Evolutionary conservation across 2,113 vertebrate species (phyloP), one percentile per base, ranked within the genome.

Genomic region (Nestor notabilis): DNA sequence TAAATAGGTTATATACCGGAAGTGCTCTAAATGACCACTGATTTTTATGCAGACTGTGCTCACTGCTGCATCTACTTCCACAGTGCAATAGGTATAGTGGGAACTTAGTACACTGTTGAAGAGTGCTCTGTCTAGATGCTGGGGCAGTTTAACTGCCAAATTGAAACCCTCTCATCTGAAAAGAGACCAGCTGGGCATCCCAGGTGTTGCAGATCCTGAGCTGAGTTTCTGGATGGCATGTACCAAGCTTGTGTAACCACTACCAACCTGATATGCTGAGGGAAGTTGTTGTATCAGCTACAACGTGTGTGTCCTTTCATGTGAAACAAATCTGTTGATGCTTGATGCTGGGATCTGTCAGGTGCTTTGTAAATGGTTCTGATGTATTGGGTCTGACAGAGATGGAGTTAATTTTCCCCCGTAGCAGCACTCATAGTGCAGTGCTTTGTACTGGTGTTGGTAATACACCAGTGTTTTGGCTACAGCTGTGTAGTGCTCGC

Each of bases 261-360:
- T 1, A 1, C 65, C 33, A 46, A 18, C 29, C 21, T 60, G 37
- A 31, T 35, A 24, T 0, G 1, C 46, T 39, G 15, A 15, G 47
- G 14, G 52, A 78, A 24, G 41, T 2, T 76, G 33, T 23, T 60
- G 1, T 16, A 18, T 63, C 17, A n/a, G 35, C 58, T 74, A 17
- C 65, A 44, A 18, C 15, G 4, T 4, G 5, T 35, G 17, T 2
- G 0, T 50, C 35, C 50, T 65, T 47, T 43, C 5, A 1, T 52
- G 37, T 56, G 8, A 31, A 61, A 78, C 28, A 43, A 43, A 46
- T 74, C 66, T 41, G 11, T 49, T 71, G 77, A 33, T 41, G 17
- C 24, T 50, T 35, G 24, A 55, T 41, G 17, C 31, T 6, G 21
- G 31, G 11, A 20, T 56, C 41, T 50, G 33, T 63, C 60, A 41